Evolutionary conservation across 2,113 vertebrate species (phyloP).

Genomic region (Rhipidura dahli): DNA sequence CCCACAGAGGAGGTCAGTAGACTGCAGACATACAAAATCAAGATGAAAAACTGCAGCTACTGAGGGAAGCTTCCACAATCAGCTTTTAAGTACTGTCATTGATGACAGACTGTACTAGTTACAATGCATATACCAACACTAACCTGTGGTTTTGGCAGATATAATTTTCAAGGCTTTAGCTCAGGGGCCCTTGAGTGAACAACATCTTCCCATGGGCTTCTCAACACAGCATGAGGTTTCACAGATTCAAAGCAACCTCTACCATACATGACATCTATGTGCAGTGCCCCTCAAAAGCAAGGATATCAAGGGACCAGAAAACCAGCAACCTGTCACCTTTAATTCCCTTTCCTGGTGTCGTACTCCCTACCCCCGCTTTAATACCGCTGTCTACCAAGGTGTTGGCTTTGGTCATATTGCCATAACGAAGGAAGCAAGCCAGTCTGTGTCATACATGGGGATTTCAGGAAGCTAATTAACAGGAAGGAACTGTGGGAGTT

Average conservation of each 20-base stretch:
- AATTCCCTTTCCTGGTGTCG: not conserved
- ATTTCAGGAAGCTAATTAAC: conserved; percentile 23
- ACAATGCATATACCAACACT: not conserved
- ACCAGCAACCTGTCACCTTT: not conserved
- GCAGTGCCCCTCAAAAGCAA: not conserved
- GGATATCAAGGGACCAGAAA: not conserved
- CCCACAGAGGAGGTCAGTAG: not conserved
- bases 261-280: not conserved
- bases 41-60: not conserved
- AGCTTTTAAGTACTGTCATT: not conserved
- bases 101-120: not conserved
- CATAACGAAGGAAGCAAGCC: not conserved
- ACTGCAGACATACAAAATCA: not conserved
- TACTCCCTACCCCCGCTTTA: not conserved
- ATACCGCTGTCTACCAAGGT: not conserved
- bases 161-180: not conserved
- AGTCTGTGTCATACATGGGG: not conserved
- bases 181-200: not conserved
- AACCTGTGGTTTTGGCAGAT: not conserved
- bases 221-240: not conserved
- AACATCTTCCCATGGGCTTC: not conserved
- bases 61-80: not conserved
- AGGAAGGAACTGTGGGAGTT: not conserved
- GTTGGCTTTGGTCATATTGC: not conserved
- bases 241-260: not conserved